Evolutionary conservation across 2,113 vertebrate species (phyloP).

Genomic region (Peucedramus taeniatus): DNA sequence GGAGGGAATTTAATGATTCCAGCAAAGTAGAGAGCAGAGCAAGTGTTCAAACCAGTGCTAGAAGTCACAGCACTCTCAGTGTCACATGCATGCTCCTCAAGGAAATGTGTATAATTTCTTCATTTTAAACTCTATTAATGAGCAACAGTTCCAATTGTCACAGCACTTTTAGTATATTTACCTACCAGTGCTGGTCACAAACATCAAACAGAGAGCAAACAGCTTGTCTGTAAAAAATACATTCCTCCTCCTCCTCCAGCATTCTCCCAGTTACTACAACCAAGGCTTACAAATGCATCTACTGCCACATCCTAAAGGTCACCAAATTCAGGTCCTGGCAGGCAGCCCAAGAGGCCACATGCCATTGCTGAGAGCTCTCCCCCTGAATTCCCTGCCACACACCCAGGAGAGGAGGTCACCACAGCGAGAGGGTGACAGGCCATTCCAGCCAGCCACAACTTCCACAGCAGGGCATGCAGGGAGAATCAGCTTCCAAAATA

Average conservation of each 20-base stretch:
- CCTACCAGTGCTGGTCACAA: background rate
- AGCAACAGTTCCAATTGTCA: background rate
- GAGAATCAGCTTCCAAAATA: conserved; percentile 48
- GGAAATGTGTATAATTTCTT: background rate
- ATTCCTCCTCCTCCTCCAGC: background rate
- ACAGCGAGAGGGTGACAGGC: background rate
- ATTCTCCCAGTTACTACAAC: conserved; percentile 26
- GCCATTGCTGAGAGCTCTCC: conserved; percentile 23
- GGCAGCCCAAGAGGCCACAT: background rate
- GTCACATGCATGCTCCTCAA: accelerated
- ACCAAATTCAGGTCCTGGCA: conserved; percentile 50
- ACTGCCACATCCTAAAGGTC: conserved; percentile 50
- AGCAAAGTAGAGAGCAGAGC: background rate
- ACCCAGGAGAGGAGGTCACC: conserved; percentile 35
- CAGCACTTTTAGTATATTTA: background rate
- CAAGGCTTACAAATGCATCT: conserved; percentile 42
- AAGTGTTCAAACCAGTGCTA: accelerated
- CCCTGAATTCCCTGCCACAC: conserved; percentile 10
- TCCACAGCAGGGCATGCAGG: conserved; percentile 54
- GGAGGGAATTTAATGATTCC: background rate
- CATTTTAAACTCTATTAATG: background rate
- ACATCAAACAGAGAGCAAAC: background rate
- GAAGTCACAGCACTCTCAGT: accelerated
- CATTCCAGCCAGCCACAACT: conserved; percentile 23
- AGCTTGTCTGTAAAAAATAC: background rate